phyloP scores from a whole-genome alignment of 37 sponge, comb jelly and placozoan genomes.

The Beroe ovata region DNA sequence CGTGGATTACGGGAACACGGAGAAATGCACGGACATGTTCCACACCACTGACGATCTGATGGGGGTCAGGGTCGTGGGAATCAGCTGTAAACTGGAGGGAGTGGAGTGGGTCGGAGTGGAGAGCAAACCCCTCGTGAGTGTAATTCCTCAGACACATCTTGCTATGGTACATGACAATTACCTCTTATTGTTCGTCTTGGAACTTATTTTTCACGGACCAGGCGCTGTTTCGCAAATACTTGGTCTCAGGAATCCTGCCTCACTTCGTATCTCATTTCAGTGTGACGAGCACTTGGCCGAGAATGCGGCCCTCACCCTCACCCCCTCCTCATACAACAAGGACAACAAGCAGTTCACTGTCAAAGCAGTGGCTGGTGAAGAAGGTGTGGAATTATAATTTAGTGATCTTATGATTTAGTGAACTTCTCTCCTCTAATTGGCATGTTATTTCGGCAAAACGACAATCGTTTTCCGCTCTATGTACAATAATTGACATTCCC shows the following conservation, averaged over 20 bases:
- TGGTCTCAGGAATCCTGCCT: neutral
- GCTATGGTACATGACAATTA: no score
- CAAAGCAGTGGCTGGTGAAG: neutral
- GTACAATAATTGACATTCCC: no score
- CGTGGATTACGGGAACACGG: slow-evolving; percentile 46
- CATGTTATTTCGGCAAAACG: no score
- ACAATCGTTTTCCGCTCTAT: no score
- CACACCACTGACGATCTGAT: neutral
- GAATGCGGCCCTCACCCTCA: neutral
- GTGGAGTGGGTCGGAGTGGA: slow-evolving; percentile 41
- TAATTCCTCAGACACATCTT: neutral
- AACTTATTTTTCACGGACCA: no score
- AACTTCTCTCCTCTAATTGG: no score
- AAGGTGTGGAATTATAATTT: no score
- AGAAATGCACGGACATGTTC: neutral
- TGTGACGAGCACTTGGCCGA: neutral
- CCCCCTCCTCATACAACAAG: slow-evolving; percentile 17
- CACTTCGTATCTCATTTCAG: neutral
- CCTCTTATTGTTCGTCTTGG: no score
- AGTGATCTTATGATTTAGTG: no score
- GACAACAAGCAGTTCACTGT: slow-evolving; percentile 34
- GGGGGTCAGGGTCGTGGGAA: neutral
- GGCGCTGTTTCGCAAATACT: no score
- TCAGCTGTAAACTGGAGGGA: slow-evolving; percentile 22
- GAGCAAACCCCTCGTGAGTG: neutral